Percentiles rank a stretch among this genome's conserved stretches.
phyloP scores from a whole-genome alignment of 1,140 invertebrate species.

The Drosophila saltans region DNA sequence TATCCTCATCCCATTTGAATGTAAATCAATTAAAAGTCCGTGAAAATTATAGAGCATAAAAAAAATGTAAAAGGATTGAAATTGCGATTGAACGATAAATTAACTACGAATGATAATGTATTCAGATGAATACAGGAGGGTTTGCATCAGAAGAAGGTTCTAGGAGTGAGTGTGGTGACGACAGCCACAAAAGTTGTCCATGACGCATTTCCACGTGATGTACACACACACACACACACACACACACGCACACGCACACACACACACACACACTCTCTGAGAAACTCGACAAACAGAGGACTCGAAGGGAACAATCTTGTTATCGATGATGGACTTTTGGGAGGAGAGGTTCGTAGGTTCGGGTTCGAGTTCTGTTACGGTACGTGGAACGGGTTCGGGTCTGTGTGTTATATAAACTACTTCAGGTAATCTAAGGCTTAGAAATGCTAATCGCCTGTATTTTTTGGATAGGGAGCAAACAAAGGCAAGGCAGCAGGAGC shows the following conservation, averaged over 20 bases:
- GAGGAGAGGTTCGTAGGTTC: background rate
- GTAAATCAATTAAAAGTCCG: too few species aligned
- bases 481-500: slow-evolving; percentile 20
- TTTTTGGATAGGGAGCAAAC: slow-evolving; percentile 52
- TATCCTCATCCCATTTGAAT: too few species aligned
- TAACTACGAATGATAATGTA: slow-evolving; percentile 58
- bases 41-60: too few species aligned
- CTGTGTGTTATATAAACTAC: slow-evolving; percentile 70
- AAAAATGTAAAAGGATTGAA: background rate
- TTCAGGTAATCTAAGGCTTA: slow-evolving; percentile 81
- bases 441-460: slow-evolving; percentile 81
- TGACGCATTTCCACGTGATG: slow-evolving; percentile 19
- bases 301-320: slow-evolving; percentile 54
- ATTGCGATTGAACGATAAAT: slow-evolving; percentile 55
- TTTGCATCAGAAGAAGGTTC: slow-evolving; percentile 23
- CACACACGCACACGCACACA: slow-evolving; percentile 10
- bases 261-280: slow-evolving; percentile 8
- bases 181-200: slow-evolving; percentile 44
- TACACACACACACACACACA: slow-evolving; percentile 11
- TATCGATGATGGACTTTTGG: slow-evolving; percentile 52
- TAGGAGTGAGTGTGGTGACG: background rate
- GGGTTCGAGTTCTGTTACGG: slow-evolving; percentile 1
- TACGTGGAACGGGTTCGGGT: slow-evolving; percentile 10
- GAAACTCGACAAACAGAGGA: slow-evolving; percentile 43
- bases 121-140: slow-evolving; percentile 56